These are phyloP conservation scores for Antigone vipio DNA, from an alignment of 2,113 vertebrate species.

Conservation along the genomic window DNA sequence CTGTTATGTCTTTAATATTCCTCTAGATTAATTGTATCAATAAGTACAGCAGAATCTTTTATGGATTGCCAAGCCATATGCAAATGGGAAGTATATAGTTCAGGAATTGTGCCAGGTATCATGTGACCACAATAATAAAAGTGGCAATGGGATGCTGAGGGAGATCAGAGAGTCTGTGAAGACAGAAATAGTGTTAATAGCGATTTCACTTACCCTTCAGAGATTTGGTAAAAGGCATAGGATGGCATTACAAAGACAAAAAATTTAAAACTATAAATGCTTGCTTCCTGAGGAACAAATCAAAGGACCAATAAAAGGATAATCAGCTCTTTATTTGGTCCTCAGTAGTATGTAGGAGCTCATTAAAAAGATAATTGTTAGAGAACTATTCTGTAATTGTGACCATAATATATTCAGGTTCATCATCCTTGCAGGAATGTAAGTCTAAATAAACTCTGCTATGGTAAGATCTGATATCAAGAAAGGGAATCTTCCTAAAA, in stretches of 20 bases:
- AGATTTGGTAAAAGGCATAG: background rate
- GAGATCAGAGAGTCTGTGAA: background rate
- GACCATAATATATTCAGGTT: background rate
- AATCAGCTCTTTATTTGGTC: background rate
- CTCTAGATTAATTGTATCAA: background rate
- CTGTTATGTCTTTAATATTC: background rate
- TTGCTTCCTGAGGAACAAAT: background rate
- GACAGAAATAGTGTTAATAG: background rate
- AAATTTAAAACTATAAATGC: background rate
- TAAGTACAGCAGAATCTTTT: background rate
- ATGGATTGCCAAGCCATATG: background rate
- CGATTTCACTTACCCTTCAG: background rate
- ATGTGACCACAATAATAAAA: background rate
- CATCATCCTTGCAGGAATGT: background rate
- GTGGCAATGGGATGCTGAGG: background rate
- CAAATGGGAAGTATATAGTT: background rate
- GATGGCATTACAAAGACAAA: background rate
- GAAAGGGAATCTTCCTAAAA: background rate
- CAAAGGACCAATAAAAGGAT: background rate
- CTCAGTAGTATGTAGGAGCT: background rate
- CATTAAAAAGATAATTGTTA: background rate
- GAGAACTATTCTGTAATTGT: background rate
- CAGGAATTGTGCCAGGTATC: background rate
- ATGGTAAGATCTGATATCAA: background rate
- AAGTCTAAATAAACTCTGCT: background rate